Conservation (phyloP, 2,888 invertebrate species). For the Macroteleia sp. region DNA sequence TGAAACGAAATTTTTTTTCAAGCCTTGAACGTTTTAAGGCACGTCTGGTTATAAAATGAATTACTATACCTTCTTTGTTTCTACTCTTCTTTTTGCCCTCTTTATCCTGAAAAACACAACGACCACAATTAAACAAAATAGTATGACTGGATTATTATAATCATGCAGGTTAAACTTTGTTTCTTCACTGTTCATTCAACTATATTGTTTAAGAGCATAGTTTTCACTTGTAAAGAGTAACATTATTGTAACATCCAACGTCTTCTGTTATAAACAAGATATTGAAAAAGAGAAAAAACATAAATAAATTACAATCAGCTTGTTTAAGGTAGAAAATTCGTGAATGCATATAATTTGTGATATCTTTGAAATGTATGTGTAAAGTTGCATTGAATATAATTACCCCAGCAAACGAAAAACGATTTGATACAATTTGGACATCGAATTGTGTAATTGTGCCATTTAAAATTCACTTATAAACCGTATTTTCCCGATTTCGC, state of each 20-base stretch:
- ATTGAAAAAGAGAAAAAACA: not conserved
- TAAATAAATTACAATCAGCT: conserved; percentile 17
- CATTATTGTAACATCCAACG: conserved; percentile 5
- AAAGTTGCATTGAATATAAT: too few species aligned
- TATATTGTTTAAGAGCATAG: conserved; percentile 12
- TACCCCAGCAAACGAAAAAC: too few species aligned
- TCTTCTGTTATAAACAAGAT: not conserved
- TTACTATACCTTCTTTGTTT: conserved; percentile 92
- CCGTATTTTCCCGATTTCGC: too few species aligned
- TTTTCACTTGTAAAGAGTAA: not conserved
- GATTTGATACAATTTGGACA: too few species aligned
- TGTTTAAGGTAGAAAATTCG: too few species aligned
- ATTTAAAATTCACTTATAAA: too few species aligned
- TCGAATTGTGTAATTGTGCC: too few species aligned
- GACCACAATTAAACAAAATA: conserved; percentile 10
- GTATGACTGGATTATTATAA: not conserved
- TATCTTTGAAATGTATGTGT: too few species aligned
- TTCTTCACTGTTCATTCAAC: conserved; percentile 25
- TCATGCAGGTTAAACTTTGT: conserved; percentile 9
- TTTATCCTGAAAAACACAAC: conserved; percentile 89
- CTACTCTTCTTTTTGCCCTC: conserved; percentile 93
- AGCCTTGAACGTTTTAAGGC: not conserved
- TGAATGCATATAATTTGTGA: too few species aligned
- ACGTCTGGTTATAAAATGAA: not conserved
- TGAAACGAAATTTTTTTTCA: too few species aligned